Conservation (phyloP, 1,140 invertebrate genomes). For the Teleopsis dalmanni region DNA sequence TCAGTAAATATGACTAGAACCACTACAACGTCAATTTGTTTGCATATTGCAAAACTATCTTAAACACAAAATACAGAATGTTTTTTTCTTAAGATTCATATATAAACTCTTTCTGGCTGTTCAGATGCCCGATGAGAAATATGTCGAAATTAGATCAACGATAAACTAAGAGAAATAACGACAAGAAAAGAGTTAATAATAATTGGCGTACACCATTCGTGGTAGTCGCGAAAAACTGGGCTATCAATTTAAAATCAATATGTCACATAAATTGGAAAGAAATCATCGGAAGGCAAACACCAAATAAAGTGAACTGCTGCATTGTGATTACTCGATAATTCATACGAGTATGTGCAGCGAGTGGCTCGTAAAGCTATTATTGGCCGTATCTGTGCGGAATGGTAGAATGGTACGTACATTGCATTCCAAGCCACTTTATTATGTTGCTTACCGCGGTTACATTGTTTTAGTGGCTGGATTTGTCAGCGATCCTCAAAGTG, state of each 20-base stretch:
- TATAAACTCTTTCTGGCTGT: too few species aligned
- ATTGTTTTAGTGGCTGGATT: slow-evolving; percentile 41
- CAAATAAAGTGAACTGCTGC: slow-evolving; percentile 4
- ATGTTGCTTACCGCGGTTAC: slow-evolving; percentile 1
- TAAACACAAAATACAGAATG: too few species aligned
- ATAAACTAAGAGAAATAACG: slow-evolving; percentile 40
- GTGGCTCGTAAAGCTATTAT: not conserved
- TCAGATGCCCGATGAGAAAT: not conserved
- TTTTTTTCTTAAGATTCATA: too few species aligned
- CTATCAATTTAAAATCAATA: slow-evolving; percentile 44
- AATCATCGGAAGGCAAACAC: slow-evolving; percentile 25
- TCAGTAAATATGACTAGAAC: too few species aligned
- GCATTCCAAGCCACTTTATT: not conserved
- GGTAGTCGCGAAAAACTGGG: too few species aligned
- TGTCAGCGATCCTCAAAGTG: slow-evolving; percentile 45
- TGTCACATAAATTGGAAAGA: slow-evolving; percentile 46
- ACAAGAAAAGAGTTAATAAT: slow-evolving; percentile 11
- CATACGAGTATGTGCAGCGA: not conserved
- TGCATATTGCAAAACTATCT: too few species aligned
- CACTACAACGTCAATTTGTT: too few species aligned
- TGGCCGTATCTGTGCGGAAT: not conserved
- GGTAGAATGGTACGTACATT: not conserved
- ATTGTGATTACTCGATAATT: not conserved
- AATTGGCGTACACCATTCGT: not conserved
- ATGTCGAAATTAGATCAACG: slow-evolving; percentile 3